Base-by-base conservation (phyloP, 1,140 invertebrate genomes). In the Tetramorium simillimum region DNA sequence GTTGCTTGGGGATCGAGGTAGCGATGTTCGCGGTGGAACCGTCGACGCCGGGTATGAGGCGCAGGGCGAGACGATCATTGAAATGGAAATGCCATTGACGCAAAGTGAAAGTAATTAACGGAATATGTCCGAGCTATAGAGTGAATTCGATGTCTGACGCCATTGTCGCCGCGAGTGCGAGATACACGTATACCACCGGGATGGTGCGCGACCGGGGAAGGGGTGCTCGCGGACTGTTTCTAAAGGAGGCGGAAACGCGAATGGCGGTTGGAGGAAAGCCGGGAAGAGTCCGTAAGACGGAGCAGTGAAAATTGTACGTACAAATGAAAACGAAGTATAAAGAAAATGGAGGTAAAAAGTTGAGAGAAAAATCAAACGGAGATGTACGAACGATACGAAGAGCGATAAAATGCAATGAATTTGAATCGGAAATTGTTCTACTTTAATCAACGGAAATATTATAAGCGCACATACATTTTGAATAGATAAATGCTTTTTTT, bases 21-120 rank as follows among this genome's bases (percentile, higher is more conserved):
- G 62, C 73, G 82, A 80, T 80, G 82, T 73, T 78, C 72, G 81
- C 69, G 67, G 84, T 85, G 76, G 46, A 81, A 73, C 63, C 82
- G 82, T 46, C 81, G 88, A 72, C 40, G 53, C 18, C 60, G 80
- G 37, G 73, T 76, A 56, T 28, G 77, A 89, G 60, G 78, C n/a
- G 53, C 67, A 58, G 37, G 37, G 58, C 51, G 81, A 91, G 80
- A 72, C 86, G 90, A 91, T 91, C 90, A 91, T 92, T 90, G 91
- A 90, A 91, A 91, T 87, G 90, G 91, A 92, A 92, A 92, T 92
- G 89, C 91, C 91, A 92, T 92, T 92, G 91, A 91, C 89, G 91
- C 90, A 92, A 92, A 90, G 91, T 91, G 90, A 92, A 91, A 92
- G 91, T 92, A 92, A 92, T 92, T 92, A 92, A 92, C 90, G 90